phyloP scores from a whole-genome alignment of 1,140 invertebrate species.

The Anastrepha ludens region DNA sequence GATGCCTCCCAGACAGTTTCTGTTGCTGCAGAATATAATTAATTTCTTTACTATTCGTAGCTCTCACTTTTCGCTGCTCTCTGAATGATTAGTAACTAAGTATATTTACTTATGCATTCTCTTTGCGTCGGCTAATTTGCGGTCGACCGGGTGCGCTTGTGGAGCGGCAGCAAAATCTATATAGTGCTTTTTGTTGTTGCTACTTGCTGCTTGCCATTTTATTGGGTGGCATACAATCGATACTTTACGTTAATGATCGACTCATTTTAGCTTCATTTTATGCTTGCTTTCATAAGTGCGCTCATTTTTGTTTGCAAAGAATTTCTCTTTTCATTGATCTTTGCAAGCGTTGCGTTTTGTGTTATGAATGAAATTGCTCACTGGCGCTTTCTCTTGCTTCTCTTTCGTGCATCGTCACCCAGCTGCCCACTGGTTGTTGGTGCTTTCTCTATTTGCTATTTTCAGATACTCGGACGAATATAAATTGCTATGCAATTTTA shows the following conservation, averaged over 20 bases:
- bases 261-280: background rate
- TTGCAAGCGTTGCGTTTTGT: background rate
- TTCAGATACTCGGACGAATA: background rate
- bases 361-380: background rate
- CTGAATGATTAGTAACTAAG: no score
- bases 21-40: background rate
- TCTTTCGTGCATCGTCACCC: background rate
- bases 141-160: no score
- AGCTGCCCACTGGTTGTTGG: background rate
- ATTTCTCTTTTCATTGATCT: slow-evolving; percentile 2
- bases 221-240: background rate
- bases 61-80: background rate
- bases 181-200: no score
- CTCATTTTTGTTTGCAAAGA: background rate
- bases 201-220: background rate
- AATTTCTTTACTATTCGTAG: background rate
- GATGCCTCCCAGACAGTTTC: background rate
- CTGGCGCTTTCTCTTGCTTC: background rate
- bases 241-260: background rate
- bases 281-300: background rate
- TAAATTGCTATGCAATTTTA: background rate
- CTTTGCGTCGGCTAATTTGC: no score
- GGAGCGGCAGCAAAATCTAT: no score
- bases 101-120: no score
- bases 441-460: background rate